Base-by-base conservation (phyloP, 2,888 invertebrate species). In the Ophonus ardosiacus region DNA sequence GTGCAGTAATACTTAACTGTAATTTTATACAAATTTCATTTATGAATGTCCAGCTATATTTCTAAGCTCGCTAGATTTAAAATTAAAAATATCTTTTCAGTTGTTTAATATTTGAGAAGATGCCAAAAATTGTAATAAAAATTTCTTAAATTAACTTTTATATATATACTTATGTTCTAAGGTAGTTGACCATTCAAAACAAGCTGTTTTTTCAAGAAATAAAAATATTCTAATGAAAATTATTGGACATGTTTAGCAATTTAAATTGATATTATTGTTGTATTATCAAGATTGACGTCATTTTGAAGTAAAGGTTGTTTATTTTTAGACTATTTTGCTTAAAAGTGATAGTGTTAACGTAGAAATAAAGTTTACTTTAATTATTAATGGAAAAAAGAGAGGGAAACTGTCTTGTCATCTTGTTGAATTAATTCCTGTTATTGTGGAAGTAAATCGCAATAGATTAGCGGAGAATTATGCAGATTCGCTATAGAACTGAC, bases 101-200 rank as follows among this genome's bases (percentile, higher is more conserved):
- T 84, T 84, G 78, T 84, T 84, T 84, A 38, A 78, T 63, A 76
- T 83, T 83, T 83, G 83, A 83, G 61, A 59, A 61, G 38, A 76
- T 78, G 84, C 84, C 84, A 84, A 84, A 76, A 84, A 78, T 78
- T 84, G 84, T 84, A 76, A 84, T 84, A 78, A 84, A 84, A 84
- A 84, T 63, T 81, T 81, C 81, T 81, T 81, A 81, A 81, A 51
- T 81, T 81, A 81, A 81, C 81, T 81, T 81, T 81, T 81, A 68
- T 81, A 68, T 31, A 81, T 81, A 71, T 81, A 71, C 61, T 80
- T 80, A 61, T 40, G 59, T 81, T 68, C 24, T 51, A 43, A 81
- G 63, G 61, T 81, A 61, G 81, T 43, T 81, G 81, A 81, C 81
- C 71, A 68, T 59, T 59, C 10, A 13, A 17, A 59, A 59, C 59